Conservation (phyloP, 2,797 vertebrate species). For the Smutsia temminckii region DNA sequence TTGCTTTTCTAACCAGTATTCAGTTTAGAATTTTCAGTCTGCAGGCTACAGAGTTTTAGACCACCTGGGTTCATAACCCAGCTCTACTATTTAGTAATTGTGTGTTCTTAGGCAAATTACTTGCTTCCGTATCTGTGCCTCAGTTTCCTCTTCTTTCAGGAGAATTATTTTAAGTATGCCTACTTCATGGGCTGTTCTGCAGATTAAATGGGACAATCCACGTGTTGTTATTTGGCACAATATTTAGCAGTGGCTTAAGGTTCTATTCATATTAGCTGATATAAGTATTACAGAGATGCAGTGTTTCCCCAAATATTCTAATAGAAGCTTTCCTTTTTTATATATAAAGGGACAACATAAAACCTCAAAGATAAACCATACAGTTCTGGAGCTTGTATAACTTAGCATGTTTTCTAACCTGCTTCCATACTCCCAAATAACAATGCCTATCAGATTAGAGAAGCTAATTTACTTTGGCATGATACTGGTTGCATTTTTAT, state of each 20-base stretch:
- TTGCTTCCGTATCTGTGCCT: neutral
- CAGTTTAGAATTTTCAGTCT: neutral
- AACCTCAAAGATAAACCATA: neutral
- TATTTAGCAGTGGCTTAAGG: neutral
- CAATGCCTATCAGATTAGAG: neutral
- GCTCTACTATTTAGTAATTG: neutral
- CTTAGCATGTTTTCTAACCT: neutral
- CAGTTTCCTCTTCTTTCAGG: neutral
- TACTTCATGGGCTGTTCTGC: neutral
- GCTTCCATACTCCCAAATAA: neutral
- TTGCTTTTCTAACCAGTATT: neutral
- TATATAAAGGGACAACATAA: neutral
- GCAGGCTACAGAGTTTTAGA: neutral
- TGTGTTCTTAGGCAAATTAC: neutral
- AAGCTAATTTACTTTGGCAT: conserved; percentile 35
- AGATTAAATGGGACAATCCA: neutral
- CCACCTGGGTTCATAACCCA: neutral
- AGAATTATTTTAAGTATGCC: neutral
- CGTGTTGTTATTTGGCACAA: neutral
- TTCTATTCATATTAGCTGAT: conserved; percentile 13
- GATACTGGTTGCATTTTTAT: conserved; percentile 34
- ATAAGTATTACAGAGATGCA: neutral
- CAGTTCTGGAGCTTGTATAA: neutral
- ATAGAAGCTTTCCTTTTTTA: neutral
- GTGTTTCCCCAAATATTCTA: neutral